Percentiles rank a stretch among this genome's conserved stretches.
phyloP scores from a whole-genome alignment of 2,113 vertebrate genomes.

The Dermatemys mawii region DNA sequence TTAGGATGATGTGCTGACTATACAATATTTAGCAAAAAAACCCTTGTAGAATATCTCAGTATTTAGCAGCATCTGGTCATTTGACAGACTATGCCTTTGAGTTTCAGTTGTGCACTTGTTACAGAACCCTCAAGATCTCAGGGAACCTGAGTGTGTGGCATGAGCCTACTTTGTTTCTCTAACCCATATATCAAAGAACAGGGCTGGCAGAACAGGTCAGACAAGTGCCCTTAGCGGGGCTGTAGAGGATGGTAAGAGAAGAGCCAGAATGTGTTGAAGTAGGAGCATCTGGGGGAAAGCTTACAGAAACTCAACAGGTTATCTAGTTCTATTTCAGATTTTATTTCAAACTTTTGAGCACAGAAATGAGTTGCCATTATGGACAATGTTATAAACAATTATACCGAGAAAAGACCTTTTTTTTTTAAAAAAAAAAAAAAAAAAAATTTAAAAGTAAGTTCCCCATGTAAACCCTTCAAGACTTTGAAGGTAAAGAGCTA shows the following conservation, averaged over 20 bases:
- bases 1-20: neutral
- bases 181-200: neutral
- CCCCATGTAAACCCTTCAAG: neutral
- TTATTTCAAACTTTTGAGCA: neutral
- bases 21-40: neutral
- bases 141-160: neutral
- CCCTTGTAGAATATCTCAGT: neutral
- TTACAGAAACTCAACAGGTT: neutral
- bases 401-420: neutral
- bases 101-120: neutral
- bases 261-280: neutral
- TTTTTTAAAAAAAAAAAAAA: too few relatives aligned
- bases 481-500: neutral
- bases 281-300: neutral
- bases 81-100: neutral
- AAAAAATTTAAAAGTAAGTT: fast-evolving
- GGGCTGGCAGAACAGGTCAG: neutral
- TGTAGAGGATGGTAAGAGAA: neutral
- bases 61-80: neutral
- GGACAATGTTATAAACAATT: conserved; percentile 28
- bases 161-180: neutral
- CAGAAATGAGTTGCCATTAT: conserved; percentile 17
- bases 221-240: neutral
- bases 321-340: neutral
- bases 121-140: neutral